Evolutionary conservation across 2,888 invertebrate genomes (phyloP).

Genomic region (Seira ritae): DNA sequence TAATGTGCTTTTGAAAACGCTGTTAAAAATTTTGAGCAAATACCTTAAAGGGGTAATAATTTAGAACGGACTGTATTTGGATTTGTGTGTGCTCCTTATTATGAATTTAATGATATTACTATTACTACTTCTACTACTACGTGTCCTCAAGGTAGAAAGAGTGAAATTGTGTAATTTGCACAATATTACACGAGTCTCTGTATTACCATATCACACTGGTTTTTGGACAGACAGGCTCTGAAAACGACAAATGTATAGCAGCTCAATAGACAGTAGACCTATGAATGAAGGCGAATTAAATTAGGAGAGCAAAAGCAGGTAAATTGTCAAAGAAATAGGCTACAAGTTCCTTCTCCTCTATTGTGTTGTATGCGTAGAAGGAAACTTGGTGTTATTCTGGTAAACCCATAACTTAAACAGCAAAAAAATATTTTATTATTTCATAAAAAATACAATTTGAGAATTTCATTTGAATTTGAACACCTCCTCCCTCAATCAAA

Average conservation of each 20-base stretch:
- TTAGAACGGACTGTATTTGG: slow-evolving; percentile 6
- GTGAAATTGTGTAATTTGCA: neutral
- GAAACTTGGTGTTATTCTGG: too few relatives aligned
- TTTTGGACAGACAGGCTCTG: too few relatives aligned
- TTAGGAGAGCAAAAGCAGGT: slow-evolving; percentile 2
- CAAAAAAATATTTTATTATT: neutral
- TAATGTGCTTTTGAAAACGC: neutral
- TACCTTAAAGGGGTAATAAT: slow-evolving; percentile 8
- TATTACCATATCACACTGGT: too few relatives aligned
- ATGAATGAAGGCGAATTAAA: slow-evolving; percentile 5
- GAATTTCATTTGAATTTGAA: slow-evolving; percentile 3
- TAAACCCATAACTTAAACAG: neutral
- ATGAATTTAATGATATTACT: slow-evolving; percentile 9
- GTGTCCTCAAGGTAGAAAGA: slow-evolving; percentile 10
- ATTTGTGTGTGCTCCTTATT: neutral
- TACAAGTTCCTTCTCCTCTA: neutral
- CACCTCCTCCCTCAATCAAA: neutral
- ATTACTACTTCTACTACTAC: neutral
- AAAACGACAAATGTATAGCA: too few relatives aligned
- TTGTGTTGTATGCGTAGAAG: too few relatives aligned
- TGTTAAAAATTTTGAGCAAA: slow-evolving; percentile 9
- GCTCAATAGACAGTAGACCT: neutral
- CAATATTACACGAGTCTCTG: neutral
- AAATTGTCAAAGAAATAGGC: neutral
- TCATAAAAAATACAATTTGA: neutral